These are phyloP conservation scores for Tenthredo amoena DNA, from an alignment of 2,888 invertebrate species.

Conservation along the genomic window DNA sequence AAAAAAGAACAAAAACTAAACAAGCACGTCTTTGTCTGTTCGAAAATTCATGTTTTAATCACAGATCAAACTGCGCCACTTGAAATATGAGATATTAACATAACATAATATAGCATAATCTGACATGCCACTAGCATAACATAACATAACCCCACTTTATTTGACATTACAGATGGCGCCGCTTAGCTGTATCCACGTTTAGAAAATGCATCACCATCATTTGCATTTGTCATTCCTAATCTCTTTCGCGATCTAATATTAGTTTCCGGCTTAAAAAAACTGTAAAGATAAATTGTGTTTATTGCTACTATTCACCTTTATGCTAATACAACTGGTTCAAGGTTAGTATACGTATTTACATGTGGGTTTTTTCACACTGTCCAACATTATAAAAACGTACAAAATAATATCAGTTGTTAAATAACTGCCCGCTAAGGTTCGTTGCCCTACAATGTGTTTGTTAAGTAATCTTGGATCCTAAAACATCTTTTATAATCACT, in stretches of 20 bases:
- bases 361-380: not conserved
- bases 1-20: not conserved
- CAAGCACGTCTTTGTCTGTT: not conserved
- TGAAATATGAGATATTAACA: not conserved
- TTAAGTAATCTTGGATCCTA: not conserved
- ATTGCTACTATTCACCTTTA: constrained; percentile 8
- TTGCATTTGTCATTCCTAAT: constrained; percentile 53
- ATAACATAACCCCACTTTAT: constrained; percentile 34
- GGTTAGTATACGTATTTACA: constrained; percentile 23
- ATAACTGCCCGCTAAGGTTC: not conserved
- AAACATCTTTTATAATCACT: not conserved
- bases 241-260: constrained; percentile 39
- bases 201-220: constrained; percentile 53
- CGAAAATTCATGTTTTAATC: not conserved
- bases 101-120: not conserved
- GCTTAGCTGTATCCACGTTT: constrained; percentile 34
- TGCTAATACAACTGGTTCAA: constrained; percentile 15
- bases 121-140: not conserved
- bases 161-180: constrained; percentile 49
- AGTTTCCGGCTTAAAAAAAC: constrained; percentile 25
- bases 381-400: not conserved
- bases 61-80: not conserved
- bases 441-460: not conserved
- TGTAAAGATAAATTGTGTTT: not conserved
- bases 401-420: not conserved